Evolutionary conservation across 2,113 vertebrate species (phyloP).

Genomic region (Periophthalmodon schlosseri): DNA sequence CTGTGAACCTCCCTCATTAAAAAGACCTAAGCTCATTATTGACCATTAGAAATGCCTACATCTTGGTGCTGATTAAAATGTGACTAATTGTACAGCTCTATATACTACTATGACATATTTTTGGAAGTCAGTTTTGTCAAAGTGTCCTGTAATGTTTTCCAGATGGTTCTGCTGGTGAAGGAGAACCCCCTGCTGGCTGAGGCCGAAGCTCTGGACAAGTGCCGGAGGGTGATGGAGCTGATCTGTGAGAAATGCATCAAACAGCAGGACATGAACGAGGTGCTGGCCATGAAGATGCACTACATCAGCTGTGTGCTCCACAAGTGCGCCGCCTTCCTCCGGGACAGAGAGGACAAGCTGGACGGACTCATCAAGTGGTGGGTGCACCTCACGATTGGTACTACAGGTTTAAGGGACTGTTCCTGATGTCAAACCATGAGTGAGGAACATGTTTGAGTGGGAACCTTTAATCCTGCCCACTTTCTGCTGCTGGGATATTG

Average conservation of each 20-base stretch:
- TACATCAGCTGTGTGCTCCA: slow-evolving; percentile 93
- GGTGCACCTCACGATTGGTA: background rate
- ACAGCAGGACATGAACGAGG: slow-evolving; percentile 98
- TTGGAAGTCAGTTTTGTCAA: background rate
- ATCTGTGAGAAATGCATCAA: slow-evolving; percentile 97
- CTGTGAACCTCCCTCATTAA: no score
- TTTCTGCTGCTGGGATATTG: no score
- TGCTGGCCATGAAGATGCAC: slow-evolving; percentile 99
- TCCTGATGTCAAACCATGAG: no score
- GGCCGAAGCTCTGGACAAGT: slow-evolving; percentile 85
- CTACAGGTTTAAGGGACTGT: no score
- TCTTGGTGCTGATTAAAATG: no score
- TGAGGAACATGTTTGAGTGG: no score
- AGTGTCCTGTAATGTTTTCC: background rate
- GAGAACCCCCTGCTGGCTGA: slow-evolving; percentile 91
- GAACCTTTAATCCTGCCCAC: no score
- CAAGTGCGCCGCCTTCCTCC: slow-evolving; percentile 87
- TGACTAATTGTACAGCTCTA: no score
- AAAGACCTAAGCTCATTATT: no score
- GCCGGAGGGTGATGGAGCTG: slow-evolving; percentile 90
- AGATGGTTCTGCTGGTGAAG: slow-evolving; percentile 92
- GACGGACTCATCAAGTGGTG: slow-evolving; percentile 91
- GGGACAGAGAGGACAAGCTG: slow-evolving; percentile 87
- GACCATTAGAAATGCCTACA: no score
- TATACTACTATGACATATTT: background rate